Evolutionary conservation across 2,113 vertebrate species (phyloP), one percentile per base, ranked within the genome.

Genomic region (Elephantulus edwardii): DNA sequence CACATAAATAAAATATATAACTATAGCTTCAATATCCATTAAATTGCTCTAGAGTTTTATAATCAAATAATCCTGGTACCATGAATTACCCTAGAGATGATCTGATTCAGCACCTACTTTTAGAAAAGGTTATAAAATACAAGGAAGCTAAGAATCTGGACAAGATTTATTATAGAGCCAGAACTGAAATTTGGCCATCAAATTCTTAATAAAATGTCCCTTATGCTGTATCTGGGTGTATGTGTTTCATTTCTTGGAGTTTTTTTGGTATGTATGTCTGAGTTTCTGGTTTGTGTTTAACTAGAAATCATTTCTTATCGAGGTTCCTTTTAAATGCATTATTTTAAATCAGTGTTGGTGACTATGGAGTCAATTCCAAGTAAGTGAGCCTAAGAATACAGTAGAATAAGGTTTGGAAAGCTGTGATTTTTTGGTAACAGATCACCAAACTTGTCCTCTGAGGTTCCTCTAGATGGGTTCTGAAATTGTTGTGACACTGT

Each of bases 101-200:
- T 70, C 44, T 30, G 6, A 13, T 78, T 90, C 60, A 86, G 33
- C 54, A 6, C 33, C 26, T 81, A 83, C 22, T 70, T 89, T 89
- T 66, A 83, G 40, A 84, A 86, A 91, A 94, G 52, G n/a, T 93
- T 92, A 58, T n/a, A 91, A 88, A 77, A 74, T 66, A 79, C 35
- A 71, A 35, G 56, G 13, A 90, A 71, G 62, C 92, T 82, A 91
- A 92, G 7, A n/a, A 93, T 33, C 44, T 86, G 20, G 68, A 83
- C 83, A 93, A 75, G 33, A 74, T 74, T 20, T 91, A 40, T 76
- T 38, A 90, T 20, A n/a, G n/a, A 89, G 22, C 9, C 13, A 38
- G 22, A 22, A 82, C 6, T 95, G 58, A 42, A 81, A 93, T 70
- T 42, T 87, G 50, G 56, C n/a, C 79, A 74, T 78, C 24, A 56